A percentile compares a stretch with the other conserved stretches of the same genome.
These are phyloP conservation scores for Amphiduros pacificus DNA, from an alignment of 2,888 invertebrate genomes.

Conservation along the genomic window DNA sequence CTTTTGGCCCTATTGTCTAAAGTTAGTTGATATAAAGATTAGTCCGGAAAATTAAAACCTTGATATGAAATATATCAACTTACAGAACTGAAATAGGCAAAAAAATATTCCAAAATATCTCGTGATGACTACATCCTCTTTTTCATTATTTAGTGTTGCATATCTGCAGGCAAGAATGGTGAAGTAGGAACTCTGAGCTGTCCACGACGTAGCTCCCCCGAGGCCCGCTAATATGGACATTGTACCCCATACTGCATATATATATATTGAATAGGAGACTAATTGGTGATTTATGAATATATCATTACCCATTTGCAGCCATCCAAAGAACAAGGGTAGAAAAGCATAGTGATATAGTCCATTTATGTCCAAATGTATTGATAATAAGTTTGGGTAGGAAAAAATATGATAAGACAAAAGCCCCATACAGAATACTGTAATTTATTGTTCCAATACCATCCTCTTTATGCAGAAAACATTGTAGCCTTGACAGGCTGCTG, in stretches of 20 bases:
- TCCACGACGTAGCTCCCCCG: background rate
- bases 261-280: too few species aligned
- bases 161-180: background rate
- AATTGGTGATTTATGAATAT: too few species aligned
- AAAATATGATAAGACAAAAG: slow-evolving; percentile 91
- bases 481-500: slow-evolving; percentile 71
- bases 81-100: background rate
- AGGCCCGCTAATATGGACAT: background rate
- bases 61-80: too few species aligned
- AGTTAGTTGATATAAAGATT: too few species aligned
- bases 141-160: background rate
- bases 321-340: slow-evolving; percentile 93
- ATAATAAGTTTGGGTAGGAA: slow-evolving; percentile 68
- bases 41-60: too few species aligned
- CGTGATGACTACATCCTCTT: background rate
- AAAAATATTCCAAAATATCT: background rate
- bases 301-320: slow-evolving; percentile 84
- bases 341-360: slow-evolving; percentile 91
- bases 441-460: slow-evolving; percentile 89
- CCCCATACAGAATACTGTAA: slow-evolving; percentile 86
- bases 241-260: background rate
- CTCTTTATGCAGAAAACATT: slow-evolving; percentile 84
- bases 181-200: background rate
- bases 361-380: slow-evolving; percentile 65
- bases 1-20: too few species aligned